A percentile compares a stretch with the other conserved stretches of the same genome.
phyloP scores from a whole-genome alignment of 2,113 vertebrate genomes.

The Aptenodytes patagonicus region DNA sequence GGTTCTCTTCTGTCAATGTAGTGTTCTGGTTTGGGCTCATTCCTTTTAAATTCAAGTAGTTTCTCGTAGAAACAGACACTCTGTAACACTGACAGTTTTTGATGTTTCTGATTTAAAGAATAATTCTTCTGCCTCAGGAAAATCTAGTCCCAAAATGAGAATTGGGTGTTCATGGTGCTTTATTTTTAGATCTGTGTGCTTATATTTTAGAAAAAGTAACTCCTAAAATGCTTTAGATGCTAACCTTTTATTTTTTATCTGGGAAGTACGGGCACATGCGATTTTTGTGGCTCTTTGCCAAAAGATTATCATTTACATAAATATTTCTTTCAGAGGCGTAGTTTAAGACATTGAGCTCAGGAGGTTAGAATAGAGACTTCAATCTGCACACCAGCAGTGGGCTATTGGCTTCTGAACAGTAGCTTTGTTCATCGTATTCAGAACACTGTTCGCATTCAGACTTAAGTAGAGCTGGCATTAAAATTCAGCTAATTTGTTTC shows the following conservation, averaged over 20 bases:
- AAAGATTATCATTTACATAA: slow-evolving; percentile 76
- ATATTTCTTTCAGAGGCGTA: slow-evolving; percentile 64
- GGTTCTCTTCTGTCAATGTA: background rate
- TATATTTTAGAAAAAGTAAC: slow-evolving; percentile 59
- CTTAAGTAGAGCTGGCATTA: slow-evolving; percentile 69
- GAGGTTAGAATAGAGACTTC: slow-evolving; percentile 67
- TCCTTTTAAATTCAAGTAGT: background rate
- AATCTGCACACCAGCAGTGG: slow-evolving; percentile 68
- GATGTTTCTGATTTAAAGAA: slow-evolving; percentile 8
- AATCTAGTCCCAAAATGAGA: background rate
- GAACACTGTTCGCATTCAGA: slow-evolving; percentile 70
- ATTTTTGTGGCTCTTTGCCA: slow-evolving; percentile 60
- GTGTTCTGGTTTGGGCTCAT: background rate
- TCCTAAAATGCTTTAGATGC: slow-evolving; percentile 52
- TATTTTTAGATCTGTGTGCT: slow-evolving; percentile 39
- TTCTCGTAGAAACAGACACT: background rate
- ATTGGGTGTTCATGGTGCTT: background rate
- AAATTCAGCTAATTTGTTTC: slow-evolving; percentile 73
- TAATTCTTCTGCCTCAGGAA: background rate
- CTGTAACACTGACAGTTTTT: background rate
- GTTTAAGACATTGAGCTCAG: slow-evolving; percentile 58
- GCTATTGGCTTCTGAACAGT: slow-evolving; percentile 67
- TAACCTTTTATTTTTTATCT: slow-evolving; percentile 62
- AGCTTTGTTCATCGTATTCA: slow-evolving; percentile 49
- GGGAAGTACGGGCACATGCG: slow-evolving; percentile 62